phyloP scores from a whole-genome alignment of 2,888 invertebrate species.

The Meteorus colon region DNA sequence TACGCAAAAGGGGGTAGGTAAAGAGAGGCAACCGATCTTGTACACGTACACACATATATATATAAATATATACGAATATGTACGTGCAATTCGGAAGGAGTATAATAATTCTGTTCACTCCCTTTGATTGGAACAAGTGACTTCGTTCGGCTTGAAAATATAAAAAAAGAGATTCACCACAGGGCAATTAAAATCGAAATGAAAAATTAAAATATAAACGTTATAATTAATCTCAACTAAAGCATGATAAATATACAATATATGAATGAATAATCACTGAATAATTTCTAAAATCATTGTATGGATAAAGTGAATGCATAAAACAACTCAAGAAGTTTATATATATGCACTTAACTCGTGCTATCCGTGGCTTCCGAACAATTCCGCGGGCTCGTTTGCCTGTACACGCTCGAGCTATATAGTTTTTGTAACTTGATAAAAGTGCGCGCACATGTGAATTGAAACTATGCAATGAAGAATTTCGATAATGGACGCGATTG shows the following conservation, averaged over 20 bases:
- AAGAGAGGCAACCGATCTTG: constrained; percentile 45
- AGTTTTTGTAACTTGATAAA: constrained; percentile 30
- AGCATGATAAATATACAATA: neutral
- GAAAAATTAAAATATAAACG: constrained; percentile 2
- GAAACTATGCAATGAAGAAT: constrained; percentile 39
- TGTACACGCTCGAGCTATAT: constrained; percentile 34
- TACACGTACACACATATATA: constrained; percentile 31
- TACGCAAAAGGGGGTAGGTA: constrained; percentile 29
- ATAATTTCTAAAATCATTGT: neutral
- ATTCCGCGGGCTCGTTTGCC: constrained; percentile 33
- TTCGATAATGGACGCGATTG: constrained; percentile 31
- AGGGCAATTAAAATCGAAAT: constrained; percentile 7
- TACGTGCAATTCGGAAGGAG: constrained; percentile 57
- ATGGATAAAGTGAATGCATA: neutral
- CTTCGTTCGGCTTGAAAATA: constrained; percentile 22
- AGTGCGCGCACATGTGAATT: constrained; percentile 30
- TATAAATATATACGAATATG: constrained; percentile 19
- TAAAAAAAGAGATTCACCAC: neutral
- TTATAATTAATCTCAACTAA: too few species aligned
- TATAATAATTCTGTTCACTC: constrained; percentile 51
- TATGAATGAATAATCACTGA: neutral
- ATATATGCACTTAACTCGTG: constrained; percentile 60
- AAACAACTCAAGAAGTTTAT: constrained; percentile 5
- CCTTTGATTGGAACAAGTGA: constrained; percentile 34
- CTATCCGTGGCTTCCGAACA: constrained; percentile 39